Evolutionary conservation across 2,113 vertebrate species (phyloP).

Genomic region (Thamnaconus septentrionalis): DNA sequence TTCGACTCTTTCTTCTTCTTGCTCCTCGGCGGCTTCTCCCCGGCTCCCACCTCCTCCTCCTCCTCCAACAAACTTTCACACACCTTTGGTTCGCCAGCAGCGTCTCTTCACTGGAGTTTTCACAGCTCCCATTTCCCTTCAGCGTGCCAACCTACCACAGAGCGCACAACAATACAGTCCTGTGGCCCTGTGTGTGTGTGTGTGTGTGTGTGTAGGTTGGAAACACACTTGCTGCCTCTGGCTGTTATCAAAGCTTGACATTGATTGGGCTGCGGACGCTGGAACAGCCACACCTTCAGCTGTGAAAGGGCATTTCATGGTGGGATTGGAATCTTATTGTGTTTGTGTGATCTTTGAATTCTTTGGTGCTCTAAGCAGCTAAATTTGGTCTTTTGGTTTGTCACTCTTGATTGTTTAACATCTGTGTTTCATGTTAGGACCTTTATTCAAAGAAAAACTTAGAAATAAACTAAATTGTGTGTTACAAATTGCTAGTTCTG

Average conservation of each 20-base stretch:
- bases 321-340: slow-evolving; percentile 41
- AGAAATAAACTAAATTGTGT: no score
- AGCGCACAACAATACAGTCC: slow-evolving; percentile 53
- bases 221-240: slow-evolving; percentile 36
- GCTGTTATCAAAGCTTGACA: slow-evolving; percentile 64
- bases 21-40: slow-evolving; percentile 2
- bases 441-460: no score
- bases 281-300: slow-evolving; percentile 54
- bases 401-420: no score
- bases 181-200: slow-evolving; percentile 18
- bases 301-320: slow-evolving; percentile 47
- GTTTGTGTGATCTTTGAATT: slow-evolving; percentile 15
- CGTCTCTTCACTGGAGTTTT: slow-evolving; percentile 58
- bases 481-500: no score
- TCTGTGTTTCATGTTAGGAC: no score
- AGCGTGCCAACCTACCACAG: slow-evolving; percentile 51
- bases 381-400: no score
- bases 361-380: slow-evolving; percentile 3
- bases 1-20: slow-evolving; percentile 13
- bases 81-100: slow-evolving; percentile 49
- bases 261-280: slow-evolving; percentile 56
- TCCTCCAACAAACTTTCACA: slow-evolving; percentile 15
- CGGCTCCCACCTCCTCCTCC: slow-evolving; percentile 6
- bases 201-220: slow-evolving; percentile 14
- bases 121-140: slow-evolving; percentile 61